Conservation (phyloP, 2,888 invertebrate species). For the Nipponacmea schrenckii region DNA sequence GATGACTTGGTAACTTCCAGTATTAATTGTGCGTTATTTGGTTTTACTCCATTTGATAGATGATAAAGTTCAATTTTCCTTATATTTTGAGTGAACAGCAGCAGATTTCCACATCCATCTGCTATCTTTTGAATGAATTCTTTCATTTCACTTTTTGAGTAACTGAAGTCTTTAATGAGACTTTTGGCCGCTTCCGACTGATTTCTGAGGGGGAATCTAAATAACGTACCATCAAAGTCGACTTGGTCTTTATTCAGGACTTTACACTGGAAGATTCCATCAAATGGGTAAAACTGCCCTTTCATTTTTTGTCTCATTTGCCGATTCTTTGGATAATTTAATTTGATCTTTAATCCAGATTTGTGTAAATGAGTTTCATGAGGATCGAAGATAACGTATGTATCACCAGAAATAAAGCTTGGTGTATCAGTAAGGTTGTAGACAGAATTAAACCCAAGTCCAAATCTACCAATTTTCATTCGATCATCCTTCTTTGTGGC, state of each 20-base stretch:
- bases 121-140: constrained; percentile 49
- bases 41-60: constrained; percentile 28
- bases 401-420: constrained; percentile 58
- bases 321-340: not conserved
- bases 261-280: not conserved
- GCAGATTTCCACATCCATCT: constrained; percentile 49
- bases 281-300: not conserved
- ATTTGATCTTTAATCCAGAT: constrained; percentile 41
- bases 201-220: constrained; percentile 62
- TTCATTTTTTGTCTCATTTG: not conserved
- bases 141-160: constrained; percentile 46
- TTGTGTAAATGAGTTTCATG: constrained; percentile 52
- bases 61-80: constrained; percentile 49
- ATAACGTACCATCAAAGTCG: constrained; percentile 54
- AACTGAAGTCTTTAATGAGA: constrained; percentile 52
- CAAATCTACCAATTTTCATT: constrained; percentile 62
- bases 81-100: constrained; percentile 65
- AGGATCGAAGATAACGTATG: constrained; percentile 63
- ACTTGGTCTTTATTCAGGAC: not conserved
- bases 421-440: constrained; percentile 64
- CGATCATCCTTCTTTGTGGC: constrained; percentile 55
- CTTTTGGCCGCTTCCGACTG: constrained; percentile 48
- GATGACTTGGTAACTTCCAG: constrained; percentile 8
- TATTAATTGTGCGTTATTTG: constrained; percentile 11
- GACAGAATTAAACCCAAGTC: constrained; percentile 62